Conservation (phyloP, 37 sponge, comb jelly and placozoan genomes). For the Haliclona indistincta region DNA sequence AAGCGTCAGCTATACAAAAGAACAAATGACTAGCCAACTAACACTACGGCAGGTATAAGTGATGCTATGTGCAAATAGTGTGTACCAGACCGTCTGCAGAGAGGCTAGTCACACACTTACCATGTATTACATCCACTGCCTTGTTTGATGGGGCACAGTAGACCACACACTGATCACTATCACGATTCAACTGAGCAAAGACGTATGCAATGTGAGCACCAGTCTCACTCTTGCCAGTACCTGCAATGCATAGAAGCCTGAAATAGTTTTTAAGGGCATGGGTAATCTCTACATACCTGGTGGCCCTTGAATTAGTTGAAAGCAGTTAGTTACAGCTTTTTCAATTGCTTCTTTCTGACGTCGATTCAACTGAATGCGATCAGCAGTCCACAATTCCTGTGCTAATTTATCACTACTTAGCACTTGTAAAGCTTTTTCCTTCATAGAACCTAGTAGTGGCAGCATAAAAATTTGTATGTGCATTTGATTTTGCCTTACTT, state of each 20-base stretch:
- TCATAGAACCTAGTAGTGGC: too few species aligned
- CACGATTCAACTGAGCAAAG: constrained; percentile 40
- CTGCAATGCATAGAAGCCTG: constrained; percentile 6
- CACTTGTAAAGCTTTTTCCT: not conserved
- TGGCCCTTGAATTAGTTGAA: constrained; percentile 77
- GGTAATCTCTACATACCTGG: constrained; percentile 77
- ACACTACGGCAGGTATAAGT: too few species aligned
- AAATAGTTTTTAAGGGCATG: not conserved
- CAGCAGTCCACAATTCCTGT: constrained; percentile 11
- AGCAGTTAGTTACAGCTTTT: constrained; percentile 17
- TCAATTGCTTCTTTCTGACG: constrained; percentile 33
- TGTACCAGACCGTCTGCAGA: too few species aligned
- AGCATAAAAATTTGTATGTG: too few species aligned
- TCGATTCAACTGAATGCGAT: constrained; percentile 21
- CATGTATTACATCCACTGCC: constrained; percentile 70
- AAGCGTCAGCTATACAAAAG: too few species aligned
- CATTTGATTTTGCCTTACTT: too few species aligned
- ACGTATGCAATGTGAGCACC: constrained; percentile 78
- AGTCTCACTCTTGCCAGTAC: constrained; percentile 78
- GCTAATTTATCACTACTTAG: constrained; percentile 12
- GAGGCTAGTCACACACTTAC: too few species aligned
- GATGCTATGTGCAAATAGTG: too few species aligned
- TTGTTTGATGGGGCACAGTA: constrained; percentile 82
- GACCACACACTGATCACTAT: constrained; percentile 26
- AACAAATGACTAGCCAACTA: too few species aligned